These are phyloP conservation scores for Pinna nobilis DNA, from an alignment of 1,140 invertebrate species.

Conservation along the genomic window DNA sequence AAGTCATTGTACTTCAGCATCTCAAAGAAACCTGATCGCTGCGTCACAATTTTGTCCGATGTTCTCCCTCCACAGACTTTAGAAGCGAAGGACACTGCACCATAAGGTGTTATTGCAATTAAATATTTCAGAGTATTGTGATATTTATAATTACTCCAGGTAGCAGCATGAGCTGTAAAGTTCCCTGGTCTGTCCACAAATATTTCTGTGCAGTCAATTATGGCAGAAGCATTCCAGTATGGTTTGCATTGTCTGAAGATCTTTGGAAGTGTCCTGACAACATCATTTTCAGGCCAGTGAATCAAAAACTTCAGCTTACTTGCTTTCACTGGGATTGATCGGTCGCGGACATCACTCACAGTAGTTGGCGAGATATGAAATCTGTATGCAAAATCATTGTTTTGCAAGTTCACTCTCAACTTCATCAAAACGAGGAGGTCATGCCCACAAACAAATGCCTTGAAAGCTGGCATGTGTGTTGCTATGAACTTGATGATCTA, in stretches of 20 bases:
- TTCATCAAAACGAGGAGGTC: slow-evolving; percentile 29
- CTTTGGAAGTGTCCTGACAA: slow-evolving; percentile 1
- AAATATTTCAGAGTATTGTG: slow-evolving; percentile 34
- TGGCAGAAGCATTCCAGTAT: slow-evolving; percentile 28
- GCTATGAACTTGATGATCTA: no score
- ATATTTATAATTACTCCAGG: slow-evolving; percentile 40
- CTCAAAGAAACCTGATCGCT: slow-evolving; percentile 26
- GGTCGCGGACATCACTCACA: slow-evolving; percentile 3
- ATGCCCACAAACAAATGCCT: no score
- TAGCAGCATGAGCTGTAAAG: neutral
- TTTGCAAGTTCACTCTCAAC: slow-evolving; percentile 1
- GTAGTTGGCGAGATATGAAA: slow-evolving; percentile 21
- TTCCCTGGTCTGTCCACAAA: slow-evolving; percentile 28
- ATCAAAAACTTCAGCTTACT: slow-evolving; percentile 12
- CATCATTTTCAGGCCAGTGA: slow-evolving; percentile 31
- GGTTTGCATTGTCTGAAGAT: slow-evolving; percentile 3
- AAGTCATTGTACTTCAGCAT: slow-evolving; percentile 12
- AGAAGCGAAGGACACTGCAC: slow-evolving; percentile 28
- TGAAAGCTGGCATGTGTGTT: no score
- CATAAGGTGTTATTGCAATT: slow-evolving; percentile 25
- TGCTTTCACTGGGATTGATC: slow-evolving; percentile 1
- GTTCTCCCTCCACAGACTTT: slow-evolving; percentile 25
- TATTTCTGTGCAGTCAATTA: no score
- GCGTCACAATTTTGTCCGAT: slow-evolving; percentile 29
- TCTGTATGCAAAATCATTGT: slow-evolving; percentile 16